These are phyloP conservation scores for Eristalinus aeneus DNA, from an alignment of 2,888 invertebrate species.

Conservation along the genomic window DNA sequence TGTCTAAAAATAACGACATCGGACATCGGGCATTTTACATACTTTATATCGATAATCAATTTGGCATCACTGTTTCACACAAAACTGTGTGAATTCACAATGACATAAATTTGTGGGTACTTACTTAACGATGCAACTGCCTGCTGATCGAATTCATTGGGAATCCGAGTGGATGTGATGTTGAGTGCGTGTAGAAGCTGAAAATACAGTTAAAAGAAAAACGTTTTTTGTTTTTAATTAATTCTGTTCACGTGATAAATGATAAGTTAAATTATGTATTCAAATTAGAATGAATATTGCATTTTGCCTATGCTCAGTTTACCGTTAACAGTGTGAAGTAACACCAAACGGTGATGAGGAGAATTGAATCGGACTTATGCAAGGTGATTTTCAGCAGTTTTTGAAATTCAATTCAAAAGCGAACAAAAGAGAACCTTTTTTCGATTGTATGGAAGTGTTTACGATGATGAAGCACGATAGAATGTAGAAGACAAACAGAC, in stretches of 20 bases:
- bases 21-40: not conserved
- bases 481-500: not conserved
- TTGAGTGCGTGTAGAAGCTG: slow-evolving; percentile 42
- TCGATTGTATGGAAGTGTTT: too few species aligned
- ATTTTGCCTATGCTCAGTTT: not conserved
- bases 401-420: not conserved
- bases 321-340: slow-evolving; percentile 10
- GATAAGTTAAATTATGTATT: slow-evolving; percentile 10
- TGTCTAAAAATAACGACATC: not conserved
- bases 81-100: not conserved
- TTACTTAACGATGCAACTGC: slow-evolving; percentile 49
- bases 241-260: slow-evolving; percentile 2
- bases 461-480: not conserved
- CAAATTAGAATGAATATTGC: slow-evolving; percentile 7
- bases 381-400: not conserved
- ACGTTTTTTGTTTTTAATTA: slow-evolving; percentile 8
- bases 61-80: not conserved
- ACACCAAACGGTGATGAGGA: not conserved
- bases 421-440: not conserved
- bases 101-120: slow-evolving; percentile 6
- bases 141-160: slow-evolving; percentile 44
- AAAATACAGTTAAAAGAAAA: slow-evolving; percentile 10
- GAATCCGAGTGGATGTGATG: slow-evolving; percentile 24
- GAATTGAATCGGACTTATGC: not conserved
- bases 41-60: not conserved